These are phyloP conservation scores for Drosophila repleta DNA, from an alignment of 1,140 invertebrate species.

Conservation along the genomic window DNA sequence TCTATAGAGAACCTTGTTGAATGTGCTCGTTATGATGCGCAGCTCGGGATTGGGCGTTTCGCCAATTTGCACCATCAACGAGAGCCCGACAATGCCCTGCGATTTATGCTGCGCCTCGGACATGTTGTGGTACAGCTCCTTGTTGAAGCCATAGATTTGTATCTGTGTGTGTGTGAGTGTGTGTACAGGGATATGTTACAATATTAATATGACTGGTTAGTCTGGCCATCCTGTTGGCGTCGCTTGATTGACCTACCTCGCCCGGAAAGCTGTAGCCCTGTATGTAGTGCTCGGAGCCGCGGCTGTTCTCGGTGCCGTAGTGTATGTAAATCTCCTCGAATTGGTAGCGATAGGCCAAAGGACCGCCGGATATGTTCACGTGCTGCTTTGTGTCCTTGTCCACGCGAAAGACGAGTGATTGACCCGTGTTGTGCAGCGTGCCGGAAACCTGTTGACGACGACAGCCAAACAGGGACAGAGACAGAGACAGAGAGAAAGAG, in stretches of 20 bases:
- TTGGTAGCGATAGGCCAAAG: conserved; percentile 96
- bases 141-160: conserved; percentile 97
- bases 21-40: conserved; percentile 93
- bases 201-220: conserved; percentile 11
- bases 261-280: conserved; percentile 96
- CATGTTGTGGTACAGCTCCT: conserved; percentile 98
- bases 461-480: not conserved
- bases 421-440: conserved; percentile 94
- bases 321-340: conserved; percentile 98
- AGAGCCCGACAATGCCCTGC: conserved; percentile 96
- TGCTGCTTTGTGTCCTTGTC: conserved; percentile 93
- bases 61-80: conserved; percentile 96
- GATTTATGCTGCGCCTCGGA: conserved; percentile 96
- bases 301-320: conserved; percentile 93
- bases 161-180: conserved; percentile 87
- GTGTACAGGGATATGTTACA: not conserved
- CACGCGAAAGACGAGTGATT: conserved; percentile 94
- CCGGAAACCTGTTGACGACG: conserved; percentile 90
- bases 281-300: conserved; percentile 96
- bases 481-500: no score
- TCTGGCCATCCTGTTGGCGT: not conserved
- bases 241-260: conserved; percentile 89
- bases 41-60: conserved; percentile 93
- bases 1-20: conserved; percentile 92
- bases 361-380: conserved; percentile 97